phyloP scores from a whole-genome alignment of 2,113 vertebrate genomes.

The Trichomycterus rosablanca region DNA sequence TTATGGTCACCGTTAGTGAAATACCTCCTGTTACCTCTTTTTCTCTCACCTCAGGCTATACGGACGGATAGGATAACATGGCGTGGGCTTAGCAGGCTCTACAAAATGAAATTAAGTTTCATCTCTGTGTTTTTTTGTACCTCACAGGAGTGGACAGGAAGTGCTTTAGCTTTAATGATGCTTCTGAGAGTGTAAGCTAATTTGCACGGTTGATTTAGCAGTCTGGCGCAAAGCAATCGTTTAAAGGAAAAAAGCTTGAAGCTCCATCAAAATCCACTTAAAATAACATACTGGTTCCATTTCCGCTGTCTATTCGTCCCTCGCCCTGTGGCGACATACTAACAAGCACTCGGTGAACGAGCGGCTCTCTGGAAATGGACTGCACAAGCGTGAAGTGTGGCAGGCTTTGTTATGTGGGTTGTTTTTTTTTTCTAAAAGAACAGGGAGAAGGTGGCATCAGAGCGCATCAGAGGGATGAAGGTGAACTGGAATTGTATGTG shows the following conservation, averaged over 20 bases:
- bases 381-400: background rate
- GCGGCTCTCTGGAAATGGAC: no score
- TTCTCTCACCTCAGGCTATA: slow-evolving; percentile 28
- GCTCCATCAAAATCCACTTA: slow-evolving; percentile 10
- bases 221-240: background rate
- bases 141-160: slow-evolving; percentile 23
- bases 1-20: slow-evolving; percentile 20
- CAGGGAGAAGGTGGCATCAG: no score
- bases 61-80: slow-evolving; percentile 37
- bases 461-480: no score
- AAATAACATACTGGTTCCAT: background rate
- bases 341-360: background rate
- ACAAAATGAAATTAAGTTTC: slow-evolving; percentile 43
- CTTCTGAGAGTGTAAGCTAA: slow-evolving; percentile 8
- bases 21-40: no score
- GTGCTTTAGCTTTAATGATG: slow-evolving; percentile 30
- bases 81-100: slow-evolving; percentile 18
- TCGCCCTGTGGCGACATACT: background rate
- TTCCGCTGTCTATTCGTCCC: no score
- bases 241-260: background rate
- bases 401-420: no score
- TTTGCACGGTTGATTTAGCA: slow-evolving; percentile 6
- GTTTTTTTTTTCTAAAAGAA: no score
- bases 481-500: no score
- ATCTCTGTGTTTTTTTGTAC: slow-evolving; percentile 10